A percentile compares a stretch with the other conserved stretches of the same genome.
phyloP scores from a whole-genome alignment of 1,140 invertebrate species.

The Drosophila ironensis region DNA sequence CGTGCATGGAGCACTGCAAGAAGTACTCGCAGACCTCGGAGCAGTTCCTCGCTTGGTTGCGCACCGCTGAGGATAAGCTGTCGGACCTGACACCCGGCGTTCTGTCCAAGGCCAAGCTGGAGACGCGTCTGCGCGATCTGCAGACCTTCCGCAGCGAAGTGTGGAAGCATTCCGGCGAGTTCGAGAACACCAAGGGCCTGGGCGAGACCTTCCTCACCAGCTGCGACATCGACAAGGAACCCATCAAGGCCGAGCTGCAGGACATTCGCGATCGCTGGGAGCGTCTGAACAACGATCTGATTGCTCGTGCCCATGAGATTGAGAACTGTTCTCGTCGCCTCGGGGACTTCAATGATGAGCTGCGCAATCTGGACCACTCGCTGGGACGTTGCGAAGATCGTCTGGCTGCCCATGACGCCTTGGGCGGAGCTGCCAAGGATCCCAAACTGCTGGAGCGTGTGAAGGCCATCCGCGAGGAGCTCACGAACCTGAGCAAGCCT shows the following conservation, averaged over 20 bases:
- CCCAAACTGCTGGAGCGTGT: constrained; percentile 92
- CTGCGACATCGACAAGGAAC: constrained; percentile 95
- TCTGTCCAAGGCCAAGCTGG: constrained; percentile 93
- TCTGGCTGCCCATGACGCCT: constrained; percentile 89
- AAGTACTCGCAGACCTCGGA: constrained; percentile 94
- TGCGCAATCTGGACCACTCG: constrained; percentile 90
- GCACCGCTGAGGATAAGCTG: constrained; percentile 92
- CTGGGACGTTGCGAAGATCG: constrained; percentile 94
- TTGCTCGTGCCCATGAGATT: constrained; percentile 87
- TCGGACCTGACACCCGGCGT: constrained; percentile 89
- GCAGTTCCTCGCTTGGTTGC: constrained; percentile 93
- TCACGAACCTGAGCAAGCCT: constrained; percentile 88
- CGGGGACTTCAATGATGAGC: constrained; percentile 92
- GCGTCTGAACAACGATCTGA: constrained; percentile 90
- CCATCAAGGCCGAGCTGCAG: constrained; percentile 91
- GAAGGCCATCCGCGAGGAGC: constrained; percentile 89
- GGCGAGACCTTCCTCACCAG: constrained; percentile 93
- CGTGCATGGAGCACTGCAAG: constrained; percentile 94
- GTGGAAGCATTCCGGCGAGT: constrained; percentile 94
- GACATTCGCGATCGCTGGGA: constrained; percentile 94
- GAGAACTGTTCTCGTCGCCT: constrained; percentile 93
- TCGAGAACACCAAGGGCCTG: constrained; percentile 91
- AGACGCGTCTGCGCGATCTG: constrained; percentile 94
- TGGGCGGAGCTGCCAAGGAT: constrained; percentile 90
- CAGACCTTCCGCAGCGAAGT: constrained; percentile 95